Evolutionary conservation across 2,888 invertebrate genomes (phyloP), one percentile per base, ranked within the genome.

Genomic region (Smittia sp.): DNA sequence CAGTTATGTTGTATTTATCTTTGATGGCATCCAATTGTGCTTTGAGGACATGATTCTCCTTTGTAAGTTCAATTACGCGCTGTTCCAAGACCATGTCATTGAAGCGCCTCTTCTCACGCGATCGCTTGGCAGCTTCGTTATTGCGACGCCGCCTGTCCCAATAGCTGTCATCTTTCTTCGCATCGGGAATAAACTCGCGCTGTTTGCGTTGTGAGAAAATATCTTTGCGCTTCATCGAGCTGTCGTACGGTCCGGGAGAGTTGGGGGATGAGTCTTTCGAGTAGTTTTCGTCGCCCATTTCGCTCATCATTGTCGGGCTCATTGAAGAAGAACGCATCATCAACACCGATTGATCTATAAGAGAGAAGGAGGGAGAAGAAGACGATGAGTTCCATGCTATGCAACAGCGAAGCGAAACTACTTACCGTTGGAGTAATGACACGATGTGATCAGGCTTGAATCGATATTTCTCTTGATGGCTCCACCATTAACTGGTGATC

Each of bases 41-140:
- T 81, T 95, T 93, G 1, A 98, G 86, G 65, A 95, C 91, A 80
- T 96, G 93, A 82, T 98, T 98, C 81, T 98, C 98, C 82, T 95
- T 94, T 76, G 94, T 95, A 74, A 99, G 85, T 81, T 97, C 96
- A 74, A 95, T 90, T 32, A 98, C 96, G 65, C 96, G 88, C 78
- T 94, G 93, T 79, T 98, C 98, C 75, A 98, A 85, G 1, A 96
- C 94, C 94, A 97, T 94, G 83, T 98, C 97, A 80, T 98, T 96
- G 84, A 94, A 92, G 65, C 97, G 90, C 54, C 97, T 88, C 82
- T 98, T 98, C 82, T 98, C 97, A n/a, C 97, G 88, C 4, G 96
- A 96, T 62, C 96, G 85, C 81, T 98, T 96, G 74, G 98, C 98
- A 0, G 98, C 98, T 82, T 97, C 97, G 83, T 98, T 98, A 84